Conservation (phyloP, 2,113 vertebrate species). For the human region GRCh38 chr12:81226001-81226500, state of each 20-base stretch:
- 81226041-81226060: background rate
- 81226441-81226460: background rate
- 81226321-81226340: background rate
- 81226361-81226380: background rate
- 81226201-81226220: background rate
- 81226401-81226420: background rate
- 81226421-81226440: background rate
- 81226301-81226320: background rate
- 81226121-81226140: background rate
- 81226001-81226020: background rate
- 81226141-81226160: background rate
- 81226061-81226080: background rate
- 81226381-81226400: background rate
- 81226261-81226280: background rate
- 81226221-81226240: background rate
- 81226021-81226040: background rate
- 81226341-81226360: background rate
- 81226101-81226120: background rate
- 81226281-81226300: background rate
- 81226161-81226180: background rate
- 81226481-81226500: background rate
- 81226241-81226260: background rate
- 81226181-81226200: background rate
- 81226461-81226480: no score
- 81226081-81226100: background rate